phyloP scores from a whole-genome alignment of 35 echinoderm and acorn worm species.

The Eucidaris tribuloides region DNA sequence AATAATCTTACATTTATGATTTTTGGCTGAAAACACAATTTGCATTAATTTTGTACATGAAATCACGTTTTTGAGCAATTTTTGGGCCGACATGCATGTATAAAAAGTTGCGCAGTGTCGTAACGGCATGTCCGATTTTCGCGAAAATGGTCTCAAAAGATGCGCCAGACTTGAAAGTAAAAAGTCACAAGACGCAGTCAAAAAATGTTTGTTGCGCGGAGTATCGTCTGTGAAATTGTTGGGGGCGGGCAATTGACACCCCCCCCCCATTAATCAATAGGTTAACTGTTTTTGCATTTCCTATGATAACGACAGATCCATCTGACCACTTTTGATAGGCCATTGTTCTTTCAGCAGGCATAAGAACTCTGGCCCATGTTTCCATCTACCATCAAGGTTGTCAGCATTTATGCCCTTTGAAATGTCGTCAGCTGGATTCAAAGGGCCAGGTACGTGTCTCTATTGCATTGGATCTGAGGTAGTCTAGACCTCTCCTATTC shows the following conservation, averaged over 20 bases:
- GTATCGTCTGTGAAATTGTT: slow-evolving; percentile 9
- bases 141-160: no score
- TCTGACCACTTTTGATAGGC: no score
- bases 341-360: slow-evolving; percentile 30
- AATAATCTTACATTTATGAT: no score
- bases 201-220: slow-evolving; percentile 14
- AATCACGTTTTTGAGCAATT: no score
- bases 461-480: slow-evolving; percentile 48
- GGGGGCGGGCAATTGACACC: no score
- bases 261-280: neutral
- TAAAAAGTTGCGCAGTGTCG: no score
- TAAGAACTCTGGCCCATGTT: slow-evolving; percentile 59
- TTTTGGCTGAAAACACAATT: no score
- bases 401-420: slow-evolving; percentile 51
- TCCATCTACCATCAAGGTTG: slow-evolving; percentile 29
- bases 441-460: slow-evolving; percentile 50
- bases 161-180: no score
- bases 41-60: no score
- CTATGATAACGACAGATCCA: neutral
- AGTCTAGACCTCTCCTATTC: slow-evolving; percentile 62
- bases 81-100: no score
- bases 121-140: no score
- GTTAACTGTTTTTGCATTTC: neutral
- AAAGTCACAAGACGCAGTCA: slow-evolving; percentile 58
- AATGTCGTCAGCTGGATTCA: slow-evolving; percentile 59